Evolutionary conservation across 2,888 invertebrate genomes (phyloP).

Genomic region (Hydropsyche betteni): DNA sequence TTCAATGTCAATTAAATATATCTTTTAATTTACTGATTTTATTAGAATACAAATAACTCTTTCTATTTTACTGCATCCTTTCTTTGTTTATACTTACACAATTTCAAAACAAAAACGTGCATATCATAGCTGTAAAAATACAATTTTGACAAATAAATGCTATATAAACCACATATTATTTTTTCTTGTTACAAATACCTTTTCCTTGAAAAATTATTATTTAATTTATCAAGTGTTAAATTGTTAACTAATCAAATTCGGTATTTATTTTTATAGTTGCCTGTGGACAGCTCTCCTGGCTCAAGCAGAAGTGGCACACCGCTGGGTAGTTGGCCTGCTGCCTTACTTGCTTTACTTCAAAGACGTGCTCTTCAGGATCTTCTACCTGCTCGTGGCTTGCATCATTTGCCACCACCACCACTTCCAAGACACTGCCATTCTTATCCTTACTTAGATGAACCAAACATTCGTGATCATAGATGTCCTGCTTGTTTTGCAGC

Average conservation of each 20-base stretch:
- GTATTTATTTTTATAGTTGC: slow-evolving; percentile 58
- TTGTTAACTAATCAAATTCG: neutral
- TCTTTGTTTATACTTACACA: slow-evolving; percentile 43
- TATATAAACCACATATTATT: slow-evolving; percentile 63
- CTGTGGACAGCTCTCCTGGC: slow-evolving; percentile 60
- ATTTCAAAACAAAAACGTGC: slow-evolving; percentile 82
- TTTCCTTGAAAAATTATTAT: slow-evolving; percentile 9
- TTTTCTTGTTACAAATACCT: slow-evolving; percentile 16
- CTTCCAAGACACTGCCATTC: slow-evolving; percentile 43
- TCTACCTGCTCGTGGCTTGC: slow-evolving; percentile 65
- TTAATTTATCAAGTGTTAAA: slow-evolving; percentile 3
- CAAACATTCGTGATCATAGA: slow-evolving; percentile 61
- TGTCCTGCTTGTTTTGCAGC: slow-evolving; percentile 87
- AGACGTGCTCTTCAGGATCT: slow-evolving; percentile 55
- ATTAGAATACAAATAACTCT: neutral
- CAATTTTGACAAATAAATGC: slow-evolving; percentile 85
- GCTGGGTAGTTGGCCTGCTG: slow-evolving; percentile 64
- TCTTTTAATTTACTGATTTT: slow-evolving; percentile 28
- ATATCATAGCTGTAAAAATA: slow-evolving; percentile 93
- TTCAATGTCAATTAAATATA: slow-evolving; percentile 39
- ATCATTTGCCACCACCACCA: slow-evolving; percentile 61
- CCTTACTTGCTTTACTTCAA: slow-evolving; percentile 62
- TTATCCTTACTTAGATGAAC: slow-evolving; percentile 55
- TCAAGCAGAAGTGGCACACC: slow-evolving; percentile 60
- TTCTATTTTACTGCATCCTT: slow-evolving; percentile 18